A percentile compares a stretch with the other conserved stretches of the same genome.
Conservation (phyloP, 2,888 invertebrate species). For the Apoda limacodes region DNA sequence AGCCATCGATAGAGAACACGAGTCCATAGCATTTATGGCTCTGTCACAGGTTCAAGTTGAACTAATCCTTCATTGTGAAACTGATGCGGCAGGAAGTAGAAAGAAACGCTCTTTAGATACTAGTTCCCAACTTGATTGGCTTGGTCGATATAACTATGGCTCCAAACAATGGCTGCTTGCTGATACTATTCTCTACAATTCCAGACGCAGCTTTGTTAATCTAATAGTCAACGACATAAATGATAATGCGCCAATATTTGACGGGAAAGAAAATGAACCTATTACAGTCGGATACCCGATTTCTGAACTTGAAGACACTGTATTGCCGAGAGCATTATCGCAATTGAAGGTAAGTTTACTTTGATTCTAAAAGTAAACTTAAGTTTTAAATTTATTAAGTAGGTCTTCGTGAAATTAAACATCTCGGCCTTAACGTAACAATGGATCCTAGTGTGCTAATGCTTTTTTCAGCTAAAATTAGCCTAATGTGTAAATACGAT, state of each 20-base stretch:
- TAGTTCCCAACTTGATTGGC: conserved; percentile 23
- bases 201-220: conserved; percentile 49
- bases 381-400: too few species aligned
- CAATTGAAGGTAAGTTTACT: conserved; percentile 55
- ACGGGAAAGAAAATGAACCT: conserved; percentile 38
- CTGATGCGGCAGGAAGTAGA: conserved; percentile 24
- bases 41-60: conserved; percentile 61
- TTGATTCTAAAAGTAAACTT: too few species aligned
- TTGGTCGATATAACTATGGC: conserved; percentile 45
- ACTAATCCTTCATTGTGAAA: conserved; percentile 39
- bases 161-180: conserved; percentile 49
- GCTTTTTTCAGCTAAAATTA: too few species aligned
- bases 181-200: conserved; percentile 43
- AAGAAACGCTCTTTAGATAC: conserved; percentile 33
- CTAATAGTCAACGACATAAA: conserved; percentile 67
- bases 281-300: conserved; percentile 58
- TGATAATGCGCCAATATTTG: conserved; percentile 60
- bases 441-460: too few species aligned
- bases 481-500: too few species aligned
- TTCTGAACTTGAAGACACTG: conserved; percentile 36
- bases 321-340: conserved; percentile 51
- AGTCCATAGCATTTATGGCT: conserved; percentile 54
- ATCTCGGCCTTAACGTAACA: too few species aligned
- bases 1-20: conserved; percentile 54
- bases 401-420: too few species aligned